These are phyloP conservation scores for Nomada ferruginata DNA, from an alignment of 2,888 invertebrate species.

Conservation along the genomic window DNA sequence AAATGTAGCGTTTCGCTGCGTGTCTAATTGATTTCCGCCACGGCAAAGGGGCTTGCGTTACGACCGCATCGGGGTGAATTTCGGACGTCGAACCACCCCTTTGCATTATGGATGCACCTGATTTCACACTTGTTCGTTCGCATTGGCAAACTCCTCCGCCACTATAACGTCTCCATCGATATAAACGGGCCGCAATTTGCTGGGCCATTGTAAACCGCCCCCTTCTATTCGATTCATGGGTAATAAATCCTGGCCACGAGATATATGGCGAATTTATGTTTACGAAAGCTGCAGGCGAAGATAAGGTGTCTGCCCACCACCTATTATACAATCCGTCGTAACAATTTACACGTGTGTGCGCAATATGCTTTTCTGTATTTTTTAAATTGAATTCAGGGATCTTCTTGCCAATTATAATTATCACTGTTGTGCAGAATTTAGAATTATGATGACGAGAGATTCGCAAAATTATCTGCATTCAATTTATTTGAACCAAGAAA, in stretches of 20 bases:
- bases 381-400: neutral
- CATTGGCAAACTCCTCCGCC: conserved; percentile 62
- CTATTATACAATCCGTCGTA: conserved; percentile 50
- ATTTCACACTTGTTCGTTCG: conserved; percentile 83
- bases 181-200: conserved; percentile 78
- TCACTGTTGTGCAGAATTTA: no score
- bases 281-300: conserved; percentile 53
- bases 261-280: conserved; percentile 71
- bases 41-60: conserved; percentile 34
- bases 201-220: conserved; percentile 77
- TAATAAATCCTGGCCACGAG: conserved; percentile 73
- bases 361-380: neutral
- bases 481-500: no score
- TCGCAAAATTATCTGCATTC: no score
- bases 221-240: conserved; percentile 70
- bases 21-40: conserved; percentile 81
- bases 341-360: neutral
- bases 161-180: conserved; percentile 77
- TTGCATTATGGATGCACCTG: conserved; percentile 82
- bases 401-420: no score
- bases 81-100: conserved; percentile 64
- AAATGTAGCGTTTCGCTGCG: conserved; percentile 70
- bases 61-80: conserved; percentile 51
- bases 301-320: conserved; percentile 36
- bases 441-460: no score